phyloP scores from a whole-genome alignment of 1,140 invertebrate species.

The Plutomurus gul region DNA sequence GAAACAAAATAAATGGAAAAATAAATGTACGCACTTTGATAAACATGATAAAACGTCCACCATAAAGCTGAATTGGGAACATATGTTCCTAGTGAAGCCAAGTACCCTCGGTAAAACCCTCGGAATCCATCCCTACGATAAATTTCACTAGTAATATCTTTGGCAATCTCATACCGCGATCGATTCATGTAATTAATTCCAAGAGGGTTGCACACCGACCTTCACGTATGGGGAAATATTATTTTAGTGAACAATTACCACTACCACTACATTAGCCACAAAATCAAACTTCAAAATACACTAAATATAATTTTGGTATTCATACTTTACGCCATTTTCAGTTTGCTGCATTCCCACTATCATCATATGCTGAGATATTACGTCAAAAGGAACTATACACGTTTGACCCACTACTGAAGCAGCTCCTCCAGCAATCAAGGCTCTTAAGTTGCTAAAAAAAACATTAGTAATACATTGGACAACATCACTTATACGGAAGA shows the following conservation, averaged over 20 bases:
- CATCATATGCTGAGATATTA: constrained; percentile 96
- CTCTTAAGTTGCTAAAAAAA: constrained; percentile 53
- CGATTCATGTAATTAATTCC: constrained; percentile 60
- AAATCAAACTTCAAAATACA: neutral
- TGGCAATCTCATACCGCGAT: constrained; percentile 67
- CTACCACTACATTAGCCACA: neutral
- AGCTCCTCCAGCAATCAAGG: constrained; percentile 64
- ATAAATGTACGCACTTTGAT: constrained; percentile 75
- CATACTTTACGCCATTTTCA: neutral
- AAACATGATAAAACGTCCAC: constrained; percentile 94
- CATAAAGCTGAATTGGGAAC: constrained; percentile 94
- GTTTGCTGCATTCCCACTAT: constrained; percentile 69
- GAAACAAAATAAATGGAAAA: neutral
- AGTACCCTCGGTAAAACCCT: constrained; percentile 92
- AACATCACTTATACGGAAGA: too few species aligned
- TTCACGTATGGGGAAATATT: neutral
- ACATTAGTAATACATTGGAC: constrained; percentile 1
- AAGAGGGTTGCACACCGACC: constrained; percentile 56
- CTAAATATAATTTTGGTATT: neutral
- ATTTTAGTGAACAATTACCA: too few species aligned
- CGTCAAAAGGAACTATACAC: constrained; percentile 94
- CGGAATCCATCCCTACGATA: constrained; percentile 78
- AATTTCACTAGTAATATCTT: constrained; percentile 73
- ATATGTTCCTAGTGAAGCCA: constrained; percentile 87
- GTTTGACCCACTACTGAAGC: constrained; percentile 93